Evolutionary conservation across 1,140 invertebrate genomes (phyloP).

Genomic region (Sitodiplosis mosellana): DNA sequence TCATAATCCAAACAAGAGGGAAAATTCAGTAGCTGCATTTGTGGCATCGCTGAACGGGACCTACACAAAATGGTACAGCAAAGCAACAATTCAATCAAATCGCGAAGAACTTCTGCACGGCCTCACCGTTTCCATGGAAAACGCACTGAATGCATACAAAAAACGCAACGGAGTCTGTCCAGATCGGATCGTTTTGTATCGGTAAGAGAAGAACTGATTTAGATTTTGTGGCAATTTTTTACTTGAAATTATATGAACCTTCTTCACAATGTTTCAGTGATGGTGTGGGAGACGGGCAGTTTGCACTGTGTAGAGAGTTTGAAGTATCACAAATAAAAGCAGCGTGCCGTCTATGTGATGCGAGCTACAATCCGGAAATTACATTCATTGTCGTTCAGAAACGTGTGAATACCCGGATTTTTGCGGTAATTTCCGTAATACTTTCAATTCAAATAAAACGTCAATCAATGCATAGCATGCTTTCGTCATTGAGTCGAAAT

Average conservation of each 20-base stretch:
- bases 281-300: slow-evolving; percentile 82
- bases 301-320: slow-evolving; percentile 45
- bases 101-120: slow-evolving; percentile 59
- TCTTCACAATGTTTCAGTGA: slow-evolving; percentile 35
- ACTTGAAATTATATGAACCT: too few relatives aligned
- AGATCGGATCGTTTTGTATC: slow-evolving; percentile 64
- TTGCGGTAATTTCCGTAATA: slow-evolving; percentile 16
- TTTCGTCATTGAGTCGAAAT: too few relatives aligned
- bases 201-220: slow-evolving; percentile 14
- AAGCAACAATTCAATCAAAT: slow-evolving; percentile 43
- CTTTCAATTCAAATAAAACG: too few relatives aligned
- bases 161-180: slow-evolving; percentile 49
- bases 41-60: slow-evolving; percentile 60
- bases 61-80: slow-evolving; percentile 59
- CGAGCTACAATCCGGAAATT: slow-evolving; percentile 43
- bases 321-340: slow-evolving; percentile 61
- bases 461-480: too few relatives aligned
- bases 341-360: slow-evolving; percentile 32
- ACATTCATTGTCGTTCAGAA: slow-evolving; percentile 79
- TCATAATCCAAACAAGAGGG: slow-evolving; percentile 35
- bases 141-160: slow-evolving; percentile 45
- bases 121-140: slow-evolving; percentile 46
- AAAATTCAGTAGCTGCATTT: slow-evolving; percentile 39
- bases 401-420: slow-evolving; percentile 70
- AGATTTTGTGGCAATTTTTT: slow-evolving; percentile 1